Percentiles rank a stretch among this genome's conserved stretches.
These are phyloP conservation scores for Magallana nippona DNA, from an alignment of 2,888 invertebrate genomes.

Conservation along the genomic window DNA sequence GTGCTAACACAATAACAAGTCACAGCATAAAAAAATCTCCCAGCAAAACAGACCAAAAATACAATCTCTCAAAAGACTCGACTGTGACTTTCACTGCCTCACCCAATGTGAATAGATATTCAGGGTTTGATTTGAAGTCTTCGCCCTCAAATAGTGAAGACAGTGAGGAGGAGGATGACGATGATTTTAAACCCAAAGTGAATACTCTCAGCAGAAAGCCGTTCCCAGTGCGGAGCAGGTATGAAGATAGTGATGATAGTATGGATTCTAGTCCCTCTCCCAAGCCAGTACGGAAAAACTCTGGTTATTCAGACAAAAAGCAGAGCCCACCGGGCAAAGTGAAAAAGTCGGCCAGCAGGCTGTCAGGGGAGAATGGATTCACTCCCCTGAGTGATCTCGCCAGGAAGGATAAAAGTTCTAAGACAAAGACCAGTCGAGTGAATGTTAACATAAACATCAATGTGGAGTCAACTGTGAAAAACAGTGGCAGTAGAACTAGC, in stretches of 20 bases:
- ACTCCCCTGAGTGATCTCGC: constrained; percentile 5
- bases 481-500: constrained; percentile 1
- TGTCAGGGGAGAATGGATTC: neutral
- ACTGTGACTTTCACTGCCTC: constrained; percentile 7
- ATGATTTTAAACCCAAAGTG: constrained; percentile 11
- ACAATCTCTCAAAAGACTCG: constrained; percentile 40
- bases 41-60: constrained; percentile 39
- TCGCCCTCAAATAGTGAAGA: constrained; percentile 34
- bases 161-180: neutral
- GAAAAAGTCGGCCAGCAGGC: neutral
- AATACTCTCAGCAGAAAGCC: neutral
- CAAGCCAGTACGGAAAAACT: constrained; percentile 1
- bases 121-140: neutral
- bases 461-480: constrained; percentile 22
- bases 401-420: constrained; percentile 22
- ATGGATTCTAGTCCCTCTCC: constrained; percentile 31
- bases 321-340: constrained; percentile 17
- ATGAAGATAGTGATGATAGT: constrained; percentile 2
- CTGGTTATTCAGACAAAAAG: neutral
- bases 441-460: constrained; percentile 17
- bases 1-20: constrained; percentile 23
- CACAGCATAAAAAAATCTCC: constrained; percentile 35
- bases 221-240: neutral
- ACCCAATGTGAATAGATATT: neutral
- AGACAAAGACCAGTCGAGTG: constrained; percentile 23